Conservation (phyloP, 2,797 vertebrate genomes). For the Eidolon dupreanum region DNA sequence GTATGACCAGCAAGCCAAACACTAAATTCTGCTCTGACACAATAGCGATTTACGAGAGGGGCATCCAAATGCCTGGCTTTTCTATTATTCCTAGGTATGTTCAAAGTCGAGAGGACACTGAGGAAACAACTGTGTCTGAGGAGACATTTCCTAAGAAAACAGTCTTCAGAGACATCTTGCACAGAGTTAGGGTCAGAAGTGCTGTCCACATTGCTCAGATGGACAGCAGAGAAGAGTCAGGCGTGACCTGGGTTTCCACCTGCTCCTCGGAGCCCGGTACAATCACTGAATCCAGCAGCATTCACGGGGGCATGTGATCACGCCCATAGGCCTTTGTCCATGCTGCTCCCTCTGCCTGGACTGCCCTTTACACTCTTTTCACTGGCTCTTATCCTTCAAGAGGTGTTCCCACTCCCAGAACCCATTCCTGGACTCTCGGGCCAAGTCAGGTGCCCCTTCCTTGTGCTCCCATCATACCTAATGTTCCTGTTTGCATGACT, state of each 20-base stretch:
- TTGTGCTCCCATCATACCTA: neutral
- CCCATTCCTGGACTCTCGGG: neutral
- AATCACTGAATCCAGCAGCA: neutral
- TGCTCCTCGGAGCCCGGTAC: neutral
- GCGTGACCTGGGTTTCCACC: neutral
- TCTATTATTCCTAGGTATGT: neutral
- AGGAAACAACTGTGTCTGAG: neutral
- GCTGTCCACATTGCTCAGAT: neutral
- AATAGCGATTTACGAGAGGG: neutral
- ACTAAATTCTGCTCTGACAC: neutral
- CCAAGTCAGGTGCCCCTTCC: neutral
- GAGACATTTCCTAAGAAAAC: neutral
- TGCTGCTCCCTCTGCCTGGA: neutral
- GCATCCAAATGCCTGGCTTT: neutral
- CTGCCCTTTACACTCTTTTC: neutral
- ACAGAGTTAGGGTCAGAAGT: neutral
- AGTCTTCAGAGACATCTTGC: neutral
- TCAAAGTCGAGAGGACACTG: neutral
- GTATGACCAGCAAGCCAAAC: neutral
- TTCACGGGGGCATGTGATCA: fast-evolving
- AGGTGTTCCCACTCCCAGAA: neutral
- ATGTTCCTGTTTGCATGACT: neutral
- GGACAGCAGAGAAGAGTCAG: neutral
- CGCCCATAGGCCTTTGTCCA: neutral
- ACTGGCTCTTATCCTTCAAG: neutral